Evolutionary conservation across 2,888 invertebrate genomes (phyloP).

Genomic region (Drosophila bunnanda): DNA sequence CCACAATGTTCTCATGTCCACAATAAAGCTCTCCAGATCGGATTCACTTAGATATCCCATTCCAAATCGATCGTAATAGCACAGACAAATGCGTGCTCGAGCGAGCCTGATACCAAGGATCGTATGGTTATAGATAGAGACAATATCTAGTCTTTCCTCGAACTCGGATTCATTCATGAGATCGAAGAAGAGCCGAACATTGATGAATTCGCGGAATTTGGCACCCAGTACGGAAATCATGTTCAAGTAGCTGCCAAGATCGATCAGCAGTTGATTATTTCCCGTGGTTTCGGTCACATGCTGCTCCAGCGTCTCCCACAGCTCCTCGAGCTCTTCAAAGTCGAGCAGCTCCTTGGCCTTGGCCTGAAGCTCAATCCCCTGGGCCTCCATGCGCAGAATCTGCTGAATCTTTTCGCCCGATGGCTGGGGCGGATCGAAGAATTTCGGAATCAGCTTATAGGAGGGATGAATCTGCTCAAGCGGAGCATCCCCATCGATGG

Average conservation of each 20-base stretch:
- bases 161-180: constrained; percentile 94
- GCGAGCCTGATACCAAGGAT: constrained; percentile 98
- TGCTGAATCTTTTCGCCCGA: constrained; percentile 91
- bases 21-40: constrained; percentile 97
- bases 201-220: constrained; percentile 92
- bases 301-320: constrained; percentile 94
- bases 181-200: constrained; percentile 94
- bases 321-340: constrained; percentile 93
- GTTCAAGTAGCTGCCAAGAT: constrained; percentile 93
- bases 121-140: constrained; percentile 96
- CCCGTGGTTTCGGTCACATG: constrained; percentile 89
- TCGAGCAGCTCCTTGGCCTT: constrained; percentile 93
- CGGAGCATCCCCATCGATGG: background rate
- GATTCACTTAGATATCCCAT: constrained; percentile 95
- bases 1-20: constrained; percentile 95
- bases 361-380: constrained; percentile 94
- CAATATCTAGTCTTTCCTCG: constrained; percentile 92
- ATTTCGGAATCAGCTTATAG: constrained; percentile 89
- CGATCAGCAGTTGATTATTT: constrained; percentile 93
- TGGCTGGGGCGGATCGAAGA: constrained; percentile 89
- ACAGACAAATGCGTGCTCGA: constrained; percentile 96
- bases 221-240: constrained; percentile 89
- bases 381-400: constrained; percentile 94
- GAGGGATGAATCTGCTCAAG: constrained; percentile 61
- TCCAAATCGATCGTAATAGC: constrained; percentile 96